Base-by-base conservation (phyloP, 2,113 vertebrate species). In the Morone chrysops region DNA sequence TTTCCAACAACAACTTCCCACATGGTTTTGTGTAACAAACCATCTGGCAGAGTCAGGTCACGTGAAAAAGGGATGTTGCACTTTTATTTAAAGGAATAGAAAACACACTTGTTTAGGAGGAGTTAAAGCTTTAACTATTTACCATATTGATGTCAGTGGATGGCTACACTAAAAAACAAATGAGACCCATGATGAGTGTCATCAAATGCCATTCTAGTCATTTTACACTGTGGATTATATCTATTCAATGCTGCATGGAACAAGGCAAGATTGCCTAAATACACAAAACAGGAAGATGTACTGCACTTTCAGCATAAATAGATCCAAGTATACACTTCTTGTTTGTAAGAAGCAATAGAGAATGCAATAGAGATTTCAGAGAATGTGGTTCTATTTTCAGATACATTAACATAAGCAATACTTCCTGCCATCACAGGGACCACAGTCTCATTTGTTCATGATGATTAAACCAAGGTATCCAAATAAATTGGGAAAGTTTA, bases 291-390 rank as follows among this genome's bases (percentile, higher is more conserved):
- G 73, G 79, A 78, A 71, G 47, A 69, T 0, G 11, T 10, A 0
- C 0, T 77, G 31, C 62, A 79, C 78, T 45, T 62, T 82, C 48
- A 82, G 20, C 83, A 88, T 69, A 78, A 82, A 82, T 82, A 78
- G 78, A 84, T 77, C 80, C 48, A 71, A 80, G 57, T 6, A 48
- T 54, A 25, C 14, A 43, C 85, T 65, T 90, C 77, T 74, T 83
- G 81, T 86, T 83, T 71, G 60, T 60, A 38, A 72, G n/a, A 31
- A 53, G 53, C 62, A 5, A 13, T 59, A 1, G 25, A 25, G 25
- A 25, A 25, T 25, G 1, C 25, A 25, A 25, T 25, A 25, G 25
- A 25, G 25, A 1, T 68, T 50, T 45, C 50, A 50, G 38, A 45
- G 59, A 61, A 71, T n/a, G 22, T 8, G 31, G 6, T 41, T 83